Conservation (phyloP, 2,797 vertebrate species). For the Notoglanidium macrostoma region DNA sequence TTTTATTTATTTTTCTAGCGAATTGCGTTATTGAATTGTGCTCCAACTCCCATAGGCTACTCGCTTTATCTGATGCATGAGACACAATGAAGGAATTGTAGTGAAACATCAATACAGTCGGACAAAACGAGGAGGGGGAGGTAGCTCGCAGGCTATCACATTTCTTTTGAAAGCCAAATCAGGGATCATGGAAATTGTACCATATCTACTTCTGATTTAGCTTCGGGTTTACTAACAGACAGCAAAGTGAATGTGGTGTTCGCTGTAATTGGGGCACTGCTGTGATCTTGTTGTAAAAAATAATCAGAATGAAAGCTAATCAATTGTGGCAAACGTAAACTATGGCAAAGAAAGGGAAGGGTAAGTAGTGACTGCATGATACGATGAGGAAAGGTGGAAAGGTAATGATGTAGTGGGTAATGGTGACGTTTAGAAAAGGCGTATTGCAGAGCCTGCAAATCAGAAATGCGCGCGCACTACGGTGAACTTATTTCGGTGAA, state of each 20-base stretch:
- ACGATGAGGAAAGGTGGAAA: not conserved
- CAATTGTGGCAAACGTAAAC: not conserved
- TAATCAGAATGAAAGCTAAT: not conserved
- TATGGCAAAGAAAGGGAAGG: not conserved
- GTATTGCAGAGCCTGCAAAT: not conserved
- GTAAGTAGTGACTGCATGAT: not conserved
- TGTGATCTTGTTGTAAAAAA: not conserved
- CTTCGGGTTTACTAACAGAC: not conserved
- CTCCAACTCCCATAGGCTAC: conserved; percentile 15
- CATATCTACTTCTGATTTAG: not conserved
- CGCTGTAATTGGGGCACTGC: not conserved
- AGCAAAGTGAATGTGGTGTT: no score
- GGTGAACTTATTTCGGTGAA: not conserved
- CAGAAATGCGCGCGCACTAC: not conserved
- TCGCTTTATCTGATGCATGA: conserved; percentile 47
- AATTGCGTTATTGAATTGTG: conserved; percentile 43
- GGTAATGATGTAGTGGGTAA: not conserved
- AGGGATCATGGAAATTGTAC: not conserved
- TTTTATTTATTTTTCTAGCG: conserved; percentile 52
- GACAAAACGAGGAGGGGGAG: not conserved
- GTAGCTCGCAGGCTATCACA: not conserved
- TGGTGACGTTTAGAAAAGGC: not conserved
- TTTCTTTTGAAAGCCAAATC: conserved; percentile 7
- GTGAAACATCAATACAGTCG: conserved; percentile 28
- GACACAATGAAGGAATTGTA: conserved; percentile 31